Conservation (phyloP, 2,888 invertebrate genomes). For the Conistra vaccinii region DNA sequence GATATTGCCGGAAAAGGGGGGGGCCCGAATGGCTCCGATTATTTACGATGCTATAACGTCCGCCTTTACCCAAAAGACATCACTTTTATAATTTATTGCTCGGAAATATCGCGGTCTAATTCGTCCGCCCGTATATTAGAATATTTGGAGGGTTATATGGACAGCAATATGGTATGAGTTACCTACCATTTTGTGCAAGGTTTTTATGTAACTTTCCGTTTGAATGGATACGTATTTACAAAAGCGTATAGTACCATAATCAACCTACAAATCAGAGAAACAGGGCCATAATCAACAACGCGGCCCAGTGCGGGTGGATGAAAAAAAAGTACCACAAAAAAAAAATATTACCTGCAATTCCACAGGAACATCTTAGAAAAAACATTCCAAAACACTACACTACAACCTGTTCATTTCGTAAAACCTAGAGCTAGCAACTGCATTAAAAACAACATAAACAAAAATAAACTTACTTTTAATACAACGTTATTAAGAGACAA, state of each 20-base stretch:
- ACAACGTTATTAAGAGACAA: constrained; percentile 24
- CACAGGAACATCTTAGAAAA: background rate
- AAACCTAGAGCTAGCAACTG: background rate
- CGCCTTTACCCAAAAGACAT: constrained; percentile 78
- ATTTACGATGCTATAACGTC: constrained; percentile 69
- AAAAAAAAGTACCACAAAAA: background rate
- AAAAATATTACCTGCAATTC: background rate
- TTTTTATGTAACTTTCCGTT: background rate
- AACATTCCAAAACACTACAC: background rate
- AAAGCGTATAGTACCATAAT: background rate
- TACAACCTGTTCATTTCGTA: background rate
- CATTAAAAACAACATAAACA: constrained; percentile 9
- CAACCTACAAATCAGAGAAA: background rate
- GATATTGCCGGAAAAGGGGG: constrained; percentile 71
- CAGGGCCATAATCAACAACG: background rate
- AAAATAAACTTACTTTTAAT: constrained; percentile 3
- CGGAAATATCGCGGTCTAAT: constrained; percentile 86
- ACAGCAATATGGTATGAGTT: constrained; percentile 36
- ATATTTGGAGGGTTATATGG: constrained; percentile 61
- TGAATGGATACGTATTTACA: background rate
- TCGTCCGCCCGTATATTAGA: constrained; percentile 80
- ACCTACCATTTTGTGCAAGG: constrained; percentile 11
- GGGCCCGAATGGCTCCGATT: constrained; percentile 47
- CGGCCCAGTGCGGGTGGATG: background rate
- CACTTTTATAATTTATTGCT: constrained; percentile 85